Percentiles rank a stretch among this genome's conserved stretches.
Conservation (phyloP, 1,140 invertebrate genomes). For the Trypoxylus dichotomus region DNA sequence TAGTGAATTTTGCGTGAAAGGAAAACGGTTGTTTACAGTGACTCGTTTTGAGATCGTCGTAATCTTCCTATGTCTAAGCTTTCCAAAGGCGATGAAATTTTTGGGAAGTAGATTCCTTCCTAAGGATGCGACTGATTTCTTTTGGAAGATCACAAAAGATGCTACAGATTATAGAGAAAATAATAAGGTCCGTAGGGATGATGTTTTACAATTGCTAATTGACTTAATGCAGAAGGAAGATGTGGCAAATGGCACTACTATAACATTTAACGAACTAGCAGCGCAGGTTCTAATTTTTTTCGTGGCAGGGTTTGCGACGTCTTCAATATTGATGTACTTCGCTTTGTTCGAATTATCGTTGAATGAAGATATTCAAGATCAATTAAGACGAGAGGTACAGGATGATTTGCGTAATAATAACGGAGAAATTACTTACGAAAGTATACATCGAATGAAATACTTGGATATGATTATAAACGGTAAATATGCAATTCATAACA, state of each 20-base stretch:
- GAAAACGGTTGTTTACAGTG: constrained; percentile 44
- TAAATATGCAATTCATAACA: constrained; percentile 22
- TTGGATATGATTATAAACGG: constrained; percentile 50
- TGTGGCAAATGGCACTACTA: neutral
- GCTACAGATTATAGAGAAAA: constrained; percentile 39
- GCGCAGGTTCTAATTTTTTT: constrained; percentile 35
- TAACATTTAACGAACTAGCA: constrained; percentile 23
- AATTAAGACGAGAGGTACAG: constrained; percentile 54
- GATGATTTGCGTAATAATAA: constrained; percentile 52
- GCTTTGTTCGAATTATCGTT: constrained; percentile 55
- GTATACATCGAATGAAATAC: constrained; percentile 57
- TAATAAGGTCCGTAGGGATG: constrained; percentile 32
- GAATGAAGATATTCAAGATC: constrained; percentile 54
- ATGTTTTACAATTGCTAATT: constrained; percentile 40
- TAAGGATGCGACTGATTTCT: constrained; percentile 37
- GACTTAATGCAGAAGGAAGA: constrained; percentile 22
- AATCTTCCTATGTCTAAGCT: neutral
- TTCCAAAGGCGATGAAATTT: constrained; percentile 24
- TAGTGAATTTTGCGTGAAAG: constrained; percentile 56
- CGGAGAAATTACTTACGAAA: constrained; percentile 58
- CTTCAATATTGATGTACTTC: constrained; percentile 53
- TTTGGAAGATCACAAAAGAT: constrained; percentile 36
- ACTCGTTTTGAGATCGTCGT: neutral
- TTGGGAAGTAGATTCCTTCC: constrained; percentile 29
- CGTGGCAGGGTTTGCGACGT: constrained; percentile 58